Evolutionary conservation across 2,797 vertebrate genomes (phyloP), one percentile per base, ranked within the genome.

Genomic region (Microtus californicus): DNA sequence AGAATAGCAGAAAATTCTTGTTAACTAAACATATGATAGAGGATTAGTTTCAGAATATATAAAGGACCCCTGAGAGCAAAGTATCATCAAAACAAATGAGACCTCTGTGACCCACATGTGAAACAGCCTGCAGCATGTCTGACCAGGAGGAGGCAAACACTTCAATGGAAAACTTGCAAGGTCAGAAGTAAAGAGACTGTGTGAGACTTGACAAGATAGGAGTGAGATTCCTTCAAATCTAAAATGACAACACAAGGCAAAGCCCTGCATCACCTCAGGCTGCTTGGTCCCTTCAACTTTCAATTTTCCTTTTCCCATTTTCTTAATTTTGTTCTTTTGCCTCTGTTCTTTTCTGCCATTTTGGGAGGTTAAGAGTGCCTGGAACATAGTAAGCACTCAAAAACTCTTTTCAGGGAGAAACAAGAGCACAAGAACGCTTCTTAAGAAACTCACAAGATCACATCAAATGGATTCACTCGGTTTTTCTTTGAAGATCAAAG

Each of bases 401-500:
- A 25, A 79, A 23, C 23, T n/a, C 8, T 56, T 37, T 37, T 78
- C 31, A 3, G 21, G 11, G 21, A 11, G 17, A 54, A 25, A 54
- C 2, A 21, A 54, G 34, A 56, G 56, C 14, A 80, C 25, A 11
- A 59, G 48, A 80, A 8, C 21, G 25, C 21, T 37, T 80, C 3
- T 37, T 34, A 37, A 56, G 11, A n/a, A n/a, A n/a, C 17, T 54
- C 48, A 56, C 11, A 79, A 3, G 56, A 80, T 4, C 34, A 15
- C 12, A 59, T 37, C 23, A 7, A 95, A 99, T 99, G 96, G 99
- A 99, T 98, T 99, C 99, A 97, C 99, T 99, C 99, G 98, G 99
- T 99, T 99, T 99, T 99, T 99, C 97, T 99, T 99, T 89, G 99
- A 99, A 98, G 99, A 99, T 98, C 99, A 99, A 98, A 99, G 99